These are phyloP conservation scores for Hozukius guyotensis DNA, from an alignment of 2,797 vertebrate species.

Conservation along the genomic window DNA sequence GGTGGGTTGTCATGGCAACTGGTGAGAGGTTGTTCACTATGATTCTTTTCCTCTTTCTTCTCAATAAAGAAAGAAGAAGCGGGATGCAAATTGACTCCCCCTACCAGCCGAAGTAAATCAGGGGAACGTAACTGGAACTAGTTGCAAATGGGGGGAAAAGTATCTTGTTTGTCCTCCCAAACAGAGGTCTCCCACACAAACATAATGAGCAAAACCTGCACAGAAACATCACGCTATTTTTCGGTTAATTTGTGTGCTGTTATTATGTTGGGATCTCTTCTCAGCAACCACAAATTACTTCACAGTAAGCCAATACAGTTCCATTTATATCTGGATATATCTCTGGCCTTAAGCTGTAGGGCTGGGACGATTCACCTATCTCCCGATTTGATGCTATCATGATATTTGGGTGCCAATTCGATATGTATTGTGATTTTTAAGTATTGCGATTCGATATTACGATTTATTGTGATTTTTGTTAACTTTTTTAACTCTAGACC, in stretches of 20 bases:
- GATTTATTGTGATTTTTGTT: too few relatives aligned
- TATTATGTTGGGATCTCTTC: background rate
- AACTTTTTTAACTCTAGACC: too few relatives aligned
- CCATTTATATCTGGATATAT: background rate
- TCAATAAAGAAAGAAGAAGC: constrained; percentile 50
- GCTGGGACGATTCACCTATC: too few relatives aligned
- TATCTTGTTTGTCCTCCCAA: constrained; percentile 19
- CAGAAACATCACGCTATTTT: background rate
- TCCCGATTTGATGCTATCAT: too few relatives aligned
- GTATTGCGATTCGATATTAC: too few relatives aligned
- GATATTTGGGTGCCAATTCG: too few relatives aligned
- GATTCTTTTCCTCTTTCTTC: constrained; percentile 58
- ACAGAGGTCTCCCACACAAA: constrained; percentile 7
- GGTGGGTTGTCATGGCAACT: constrained; percentile 84
- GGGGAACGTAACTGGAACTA: constrained; percentile 36
- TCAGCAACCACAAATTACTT: background rate
- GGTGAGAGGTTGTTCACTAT: constrained; percentile 59
- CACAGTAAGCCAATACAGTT: background rate
- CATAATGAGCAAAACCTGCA: constrained; percentile 22
- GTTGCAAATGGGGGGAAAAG: constrained; percentile 5
- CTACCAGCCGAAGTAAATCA: constrained; percentile 42
- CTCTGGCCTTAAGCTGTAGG: background rate
- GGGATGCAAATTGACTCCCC: constrained; percentile 51
- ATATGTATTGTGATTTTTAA: too few relatives aligned
- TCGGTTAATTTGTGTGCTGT: constrained; percentile 7